phyloP scores from a whole-genome alignment of 2,888 invertebrate species.

The Trilocha varians region DNA sequence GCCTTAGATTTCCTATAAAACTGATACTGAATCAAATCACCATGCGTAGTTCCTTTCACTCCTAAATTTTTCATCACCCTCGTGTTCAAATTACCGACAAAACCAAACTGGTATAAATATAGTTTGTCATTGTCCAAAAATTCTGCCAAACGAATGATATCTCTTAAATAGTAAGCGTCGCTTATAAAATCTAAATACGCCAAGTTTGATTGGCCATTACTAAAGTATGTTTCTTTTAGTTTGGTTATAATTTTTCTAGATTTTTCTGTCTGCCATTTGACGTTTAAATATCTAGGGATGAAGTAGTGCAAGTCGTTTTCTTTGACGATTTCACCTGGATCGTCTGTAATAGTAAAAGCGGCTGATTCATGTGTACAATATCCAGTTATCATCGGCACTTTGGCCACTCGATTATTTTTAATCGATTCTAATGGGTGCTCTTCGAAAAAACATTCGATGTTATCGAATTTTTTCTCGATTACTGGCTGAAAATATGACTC shows the following conservation, averaged over 20 bases:
- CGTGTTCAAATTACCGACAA: conserved; percentile 44
- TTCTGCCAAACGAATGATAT: conserved; percentile 34
- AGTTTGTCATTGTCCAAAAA: conserved; percentile 21
- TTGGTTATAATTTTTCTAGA: conserved; percentile 20
- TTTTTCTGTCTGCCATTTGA: conserved; percentile 21
- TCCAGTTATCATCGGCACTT: conserved; percentile 38
- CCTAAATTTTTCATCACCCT: conserved; percentile 39
- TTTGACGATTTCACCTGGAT: too few species aligned
- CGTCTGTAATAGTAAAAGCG: too few species aligned
- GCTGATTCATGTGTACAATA: conserved; percentile 44
- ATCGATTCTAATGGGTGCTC: conserved; percentile 36
- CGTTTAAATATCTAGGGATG: conserved; percentile 32
- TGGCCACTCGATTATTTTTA: conserved; percentile 27
- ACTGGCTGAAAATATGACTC: conserved; percentile 41
- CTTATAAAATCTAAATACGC: conserved; percentile 39
- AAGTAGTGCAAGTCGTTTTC: conserved; percentile 35
- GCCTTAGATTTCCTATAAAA: conserved; percentile 48
- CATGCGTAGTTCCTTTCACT: conserved; percentile 45
- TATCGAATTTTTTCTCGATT: conserved; percentile 41
- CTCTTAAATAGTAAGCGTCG: conserved; percentile 39
- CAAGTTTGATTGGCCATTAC: conserved; percentile 19
- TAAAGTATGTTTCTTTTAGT: conserved; percentile 39
- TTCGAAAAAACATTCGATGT: conserved; percentile 35
- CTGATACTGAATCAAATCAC: conserved; percentile 50
- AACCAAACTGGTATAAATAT: conserved; percentile 42